phyloP scores from a whole-genome alignment of 1,140 invertebrate species.

The Sinonovacula constricta region DNA sequence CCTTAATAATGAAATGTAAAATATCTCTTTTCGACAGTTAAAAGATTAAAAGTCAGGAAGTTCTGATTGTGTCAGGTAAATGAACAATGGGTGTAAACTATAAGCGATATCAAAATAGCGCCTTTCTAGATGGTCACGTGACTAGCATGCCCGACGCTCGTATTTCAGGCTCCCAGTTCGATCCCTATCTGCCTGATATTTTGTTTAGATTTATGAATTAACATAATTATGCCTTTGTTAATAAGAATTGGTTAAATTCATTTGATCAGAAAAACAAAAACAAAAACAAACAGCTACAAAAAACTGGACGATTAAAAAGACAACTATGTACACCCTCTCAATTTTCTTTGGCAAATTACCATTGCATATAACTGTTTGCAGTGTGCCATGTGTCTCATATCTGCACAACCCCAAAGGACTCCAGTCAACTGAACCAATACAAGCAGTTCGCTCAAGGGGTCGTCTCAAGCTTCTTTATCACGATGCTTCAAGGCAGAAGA shows the following conservation, averaged over 20 bases:
- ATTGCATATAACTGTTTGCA: conserved; percentile 9
- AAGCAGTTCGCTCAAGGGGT: conserved; percentile 57
- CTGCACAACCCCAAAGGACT: conserved; percentile 55
- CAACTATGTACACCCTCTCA: neutral
- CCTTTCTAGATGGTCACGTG: too few relatives aligned
- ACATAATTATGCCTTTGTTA: neutral
- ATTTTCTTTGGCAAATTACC: neutral
- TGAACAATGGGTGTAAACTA: too few relatives aligned
- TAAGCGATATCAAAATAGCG: too few relatives aligned
- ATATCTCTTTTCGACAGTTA: too few relatives aligned
- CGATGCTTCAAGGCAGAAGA: conserved; percentile 43
- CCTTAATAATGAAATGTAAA: too few relatives aligned
- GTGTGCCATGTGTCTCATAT: conserved; percentile 52
- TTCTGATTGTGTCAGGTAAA: too few relatives aligned
- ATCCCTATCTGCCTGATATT: neutral
- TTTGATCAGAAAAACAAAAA: neutral
- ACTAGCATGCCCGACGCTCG: too few relatives aligned
- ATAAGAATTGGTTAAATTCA: neutral
- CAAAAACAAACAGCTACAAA: too few relatives aligned
- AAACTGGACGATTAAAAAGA: neutral
- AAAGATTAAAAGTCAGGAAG: too few relatives aligned
- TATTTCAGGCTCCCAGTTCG: too few relatives aligned
- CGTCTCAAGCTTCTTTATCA: conserved; percentile 53
- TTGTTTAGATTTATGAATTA: neutral
- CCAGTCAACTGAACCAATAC: conserved; percentile 27